Evolutionary conservation across 2,113 vertebrate species (phyloP).

Genomic region (Heterotilapia buettikoferi): DNA sequence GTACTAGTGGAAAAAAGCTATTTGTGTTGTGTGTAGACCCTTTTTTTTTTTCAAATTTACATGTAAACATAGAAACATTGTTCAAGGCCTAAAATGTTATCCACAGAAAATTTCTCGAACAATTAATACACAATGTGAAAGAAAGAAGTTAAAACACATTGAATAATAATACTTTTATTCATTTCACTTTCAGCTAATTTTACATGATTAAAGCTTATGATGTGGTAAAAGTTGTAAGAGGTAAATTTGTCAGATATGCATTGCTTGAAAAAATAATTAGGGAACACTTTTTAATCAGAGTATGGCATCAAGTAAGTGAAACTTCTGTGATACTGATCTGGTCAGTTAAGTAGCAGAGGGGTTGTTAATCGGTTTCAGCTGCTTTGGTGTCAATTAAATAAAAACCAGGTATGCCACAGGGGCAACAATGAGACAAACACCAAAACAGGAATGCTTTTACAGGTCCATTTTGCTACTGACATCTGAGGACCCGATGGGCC

Average conservation of each 20-base stretch:
- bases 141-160: background rate
- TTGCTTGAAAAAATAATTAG: background rate
- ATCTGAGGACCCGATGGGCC: background rate
- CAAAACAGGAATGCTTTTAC: background rate
- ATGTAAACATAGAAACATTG: background rate
- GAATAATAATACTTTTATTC: background rate
- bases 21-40: background rate
- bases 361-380: background rate
- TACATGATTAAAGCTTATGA: background rate
- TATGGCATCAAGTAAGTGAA: background rate
- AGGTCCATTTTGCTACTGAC: accelerated
- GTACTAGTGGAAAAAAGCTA: background rate
- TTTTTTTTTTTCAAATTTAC: background rate
- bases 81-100: background rate
- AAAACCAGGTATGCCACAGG: background rate
- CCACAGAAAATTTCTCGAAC: background rate
- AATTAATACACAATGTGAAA: background rate
- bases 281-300: background rate
- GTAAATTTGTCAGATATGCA: background rate
- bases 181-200: background rate
- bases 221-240: background rate
- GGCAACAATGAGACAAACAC: background rate
- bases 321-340: background rate
- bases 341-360: background rate
- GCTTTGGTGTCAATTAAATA: background rate